phyloP scores from a whole-genome alignment of 2,797 vertebrate genomes.

The Acanthornis magna region DNA sequence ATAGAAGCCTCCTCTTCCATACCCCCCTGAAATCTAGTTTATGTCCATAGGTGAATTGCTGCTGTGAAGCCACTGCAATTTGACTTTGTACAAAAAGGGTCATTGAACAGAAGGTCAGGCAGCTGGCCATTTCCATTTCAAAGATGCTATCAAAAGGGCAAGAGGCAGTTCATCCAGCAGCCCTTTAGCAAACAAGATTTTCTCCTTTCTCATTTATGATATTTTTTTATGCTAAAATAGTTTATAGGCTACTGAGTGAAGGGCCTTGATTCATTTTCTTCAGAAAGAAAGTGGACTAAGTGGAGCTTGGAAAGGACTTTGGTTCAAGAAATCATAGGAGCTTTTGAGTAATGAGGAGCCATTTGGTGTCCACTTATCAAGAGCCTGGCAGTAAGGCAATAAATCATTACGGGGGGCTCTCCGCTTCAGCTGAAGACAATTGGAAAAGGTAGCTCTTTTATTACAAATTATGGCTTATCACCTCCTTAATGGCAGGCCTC shows the following conservation, averaged over 20 bases:
- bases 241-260: conserved; percentile 68
- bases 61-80: conserved; percentile 81
- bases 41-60: conserved; percentile 80
- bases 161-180: conserved; percentile 81
- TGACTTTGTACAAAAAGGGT: conserved; percentile 93
- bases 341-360: conserved; percentile 84
- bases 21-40: conserved; percentile 73
- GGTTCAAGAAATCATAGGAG: conserved; percentile 79
- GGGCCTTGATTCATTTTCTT: conserved; percentile 82
- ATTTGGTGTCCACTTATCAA: conserved; percentile 83
- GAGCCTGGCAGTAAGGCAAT: conserved; percentile 80
- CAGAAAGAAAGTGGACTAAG: conserved; percentile 76
- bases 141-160: conserved; percentile 89
- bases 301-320: conserved; percentile 74
- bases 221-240: conserved; percentile 86
- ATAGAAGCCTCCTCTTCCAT: conserved; percentile 39
- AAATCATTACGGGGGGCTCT: conserved; percentile 79
- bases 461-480: conserved; percentile 84
- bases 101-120: conserved; percentile 95
- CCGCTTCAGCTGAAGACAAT: conserved; percentile 75
- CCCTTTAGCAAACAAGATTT: conserved; percentile 83
- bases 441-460: conserved; percentile 78
- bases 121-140: conserved; percentile 99
- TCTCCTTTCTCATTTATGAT: conserved; percentile 84
- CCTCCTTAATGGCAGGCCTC: conserved; percentile 76